Conservation (phyloP, 2,888 invertebrate genomes). For the Lymantria monacha region DNA sequence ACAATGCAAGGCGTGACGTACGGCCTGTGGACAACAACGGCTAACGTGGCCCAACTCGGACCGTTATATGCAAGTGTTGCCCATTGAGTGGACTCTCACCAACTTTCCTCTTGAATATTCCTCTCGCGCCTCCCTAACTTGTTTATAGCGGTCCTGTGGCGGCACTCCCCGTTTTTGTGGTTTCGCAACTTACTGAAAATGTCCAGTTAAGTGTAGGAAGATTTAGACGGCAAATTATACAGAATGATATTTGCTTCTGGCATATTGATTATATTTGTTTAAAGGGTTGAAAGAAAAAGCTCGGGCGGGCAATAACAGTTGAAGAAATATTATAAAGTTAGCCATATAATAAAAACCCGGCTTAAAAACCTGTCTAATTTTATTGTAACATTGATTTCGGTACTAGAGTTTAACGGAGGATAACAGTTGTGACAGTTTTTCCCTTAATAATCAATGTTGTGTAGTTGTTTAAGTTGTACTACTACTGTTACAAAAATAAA, state of each 20-base stretch:
- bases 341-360: too few relatives aligned
- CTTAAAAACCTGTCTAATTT: too few relatives aligned
- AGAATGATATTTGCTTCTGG: constrained; percentile 4
- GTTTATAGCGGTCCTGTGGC: constrained; percentile 65
- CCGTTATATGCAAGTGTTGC: constrained; percentile 77
- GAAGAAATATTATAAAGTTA: too few relatives aligned
- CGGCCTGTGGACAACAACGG: constrained; percentile 36
- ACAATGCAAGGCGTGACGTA: constrained; percentile 72
- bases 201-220: constrained; percentile 64
- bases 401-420: too few relatives aligned
- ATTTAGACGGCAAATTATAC: constrained; percentile 51
- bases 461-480: too few relatives aligned
- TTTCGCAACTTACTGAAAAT: constrained; percentile 62
- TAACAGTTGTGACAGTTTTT: too few relatives aligned
- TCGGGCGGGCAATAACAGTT: too few relatives aligned
- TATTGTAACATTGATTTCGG: too few relatives aligned
- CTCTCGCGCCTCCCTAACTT: constrained; percentile 54
- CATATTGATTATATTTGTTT: constrained; percentile 1
- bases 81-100: constrained; percentile 53
- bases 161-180: constrained; percentile 64
- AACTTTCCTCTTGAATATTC: constrained; percentile 81
- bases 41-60: constrained; percentile 54
- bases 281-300: too few relatives aligned
- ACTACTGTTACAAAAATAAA: too few relatives aligned
- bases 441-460: too few relatives aligned